Evolutionary conservation across 2,888 invertebrate genomes (phyloP).

Genomic region (Helicoverpa assulta): DNA sequence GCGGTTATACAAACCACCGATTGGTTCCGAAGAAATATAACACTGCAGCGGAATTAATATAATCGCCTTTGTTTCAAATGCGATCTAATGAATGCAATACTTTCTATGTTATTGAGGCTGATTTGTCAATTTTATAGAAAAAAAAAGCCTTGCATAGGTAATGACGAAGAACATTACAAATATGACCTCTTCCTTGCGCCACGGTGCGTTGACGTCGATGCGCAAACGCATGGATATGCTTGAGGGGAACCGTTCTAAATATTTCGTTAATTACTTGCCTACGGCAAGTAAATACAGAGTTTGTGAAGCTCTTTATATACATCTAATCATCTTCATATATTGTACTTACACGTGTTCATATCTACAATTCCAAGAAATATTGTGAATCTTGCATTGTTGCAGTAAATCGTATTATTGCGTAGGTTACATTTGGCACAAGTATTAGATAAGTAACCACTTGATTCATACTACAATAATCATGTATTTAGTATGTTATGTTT

Average conservation of each 20-base stretch:
- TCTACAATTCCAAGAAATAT: conserved; percentile 6
- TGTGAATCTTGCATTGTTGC: conserved; percentile 4
- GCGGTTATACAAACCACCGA: conserved; percentile 14
- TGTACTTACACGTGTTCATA: conserved; percentile 22
- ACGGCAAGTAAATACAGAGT: neutral
- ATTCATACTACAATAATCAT: neutral
- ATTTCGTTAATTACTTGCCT: conserved; percentile 36
- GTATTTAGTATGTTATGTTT: neutral
- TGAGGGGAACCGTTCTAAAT: conserved; percentile 43
- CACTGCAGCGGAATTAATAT: conserved; percentile 7
- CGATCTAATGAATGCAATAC: neutral
- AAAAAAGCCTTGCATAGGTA: neutral
- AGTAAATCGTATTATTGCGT: neutral
- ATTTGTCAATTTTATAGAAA: conserved; percentile 5
- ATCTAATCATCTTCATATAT: neutral
- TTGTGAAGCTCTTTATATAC: neutral
- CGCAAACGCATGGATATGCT: conserved; percentile 34
- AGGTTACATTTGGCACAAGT: neutral
- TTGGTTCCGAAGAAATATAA: neutral
- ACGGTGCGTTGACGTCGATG: conserved; percentile 17
- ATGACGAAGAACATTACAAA: conserved; percentile 12
- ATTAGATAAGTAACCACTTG: neutral
- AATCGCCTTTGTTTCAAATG: conserved; percentile 27
- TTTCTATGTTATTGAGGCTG: conserved; percentile 18
- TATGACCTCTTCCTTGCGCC: neutral